Percentiles rank a stretch among this genome's conserved stretches.
phyloP scores from a whole-genome alignment of 2,797 vertebrate species.

The Lophius americanus region DNA sequence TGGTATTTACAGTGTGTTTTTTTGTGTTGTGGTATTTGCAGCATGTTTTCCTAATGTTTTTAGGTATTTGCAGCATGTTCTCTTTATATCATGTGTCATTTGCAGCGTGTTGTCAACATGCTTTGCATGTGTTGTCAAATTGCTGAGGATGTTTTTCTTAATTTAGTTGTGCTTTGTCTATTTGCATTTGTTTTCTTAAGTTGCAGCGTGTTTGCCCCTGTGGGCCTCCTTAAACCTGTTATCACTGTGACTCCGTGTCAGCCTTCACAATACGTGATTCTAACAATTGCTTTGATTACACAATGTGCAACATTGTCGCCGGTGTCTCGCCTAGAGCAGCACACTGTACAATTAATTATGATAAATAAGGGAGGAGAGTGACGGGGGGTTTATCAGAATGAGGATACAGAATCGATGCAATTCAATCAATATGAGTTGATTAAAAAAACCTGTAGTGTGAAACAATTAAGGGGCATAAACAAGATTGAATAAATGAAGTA shows the following conservation, averaged over 20 bases:
- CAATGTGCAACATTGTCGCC: constrained; percentile 55
- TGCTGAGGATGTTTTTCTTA: no score
- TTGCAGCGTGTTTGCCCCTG: no score
- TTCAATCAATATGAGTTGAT: constrained; percentile 82
- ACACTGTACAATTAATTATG: constrained; percentile 73
- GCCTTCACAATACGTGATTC: constrained; percentile 64
- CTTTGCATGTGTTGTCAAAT: no score
- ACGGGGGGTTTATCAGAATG: constrained; percentile 73
- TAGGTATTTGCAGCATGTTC: no score
- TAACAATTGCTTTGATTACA: constrained; percentile 57
- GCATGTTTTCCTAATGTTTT: no score
- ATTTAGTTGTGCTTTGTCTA: no score
- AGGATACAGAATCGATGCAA: constrained; percentile 78
- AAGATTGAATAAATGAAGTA: constrained; percentile 83
- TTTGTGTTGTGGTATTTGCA: no score
- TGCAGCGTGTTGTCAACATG: no score
- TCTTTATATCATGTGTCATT: no score
- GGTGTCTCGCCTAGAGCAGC: constrained; percentile 39
- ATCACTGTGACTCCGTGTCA: constrained; percentile 42
- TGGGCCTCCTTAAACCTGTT: not conserved
- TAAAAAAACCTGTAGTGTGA: constrained; percentile 78
- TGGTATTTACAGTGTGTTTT: no score
- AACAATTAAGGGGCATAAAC: constrained; percentile 82
- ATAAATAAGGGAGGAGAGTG: constrained; percentile 74
- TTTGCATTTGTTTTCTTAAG: no score